Evolutionary conservation across 2,888 invertebrate species (phyloP).

Genomic region (Dioctria linearis): DNA sequence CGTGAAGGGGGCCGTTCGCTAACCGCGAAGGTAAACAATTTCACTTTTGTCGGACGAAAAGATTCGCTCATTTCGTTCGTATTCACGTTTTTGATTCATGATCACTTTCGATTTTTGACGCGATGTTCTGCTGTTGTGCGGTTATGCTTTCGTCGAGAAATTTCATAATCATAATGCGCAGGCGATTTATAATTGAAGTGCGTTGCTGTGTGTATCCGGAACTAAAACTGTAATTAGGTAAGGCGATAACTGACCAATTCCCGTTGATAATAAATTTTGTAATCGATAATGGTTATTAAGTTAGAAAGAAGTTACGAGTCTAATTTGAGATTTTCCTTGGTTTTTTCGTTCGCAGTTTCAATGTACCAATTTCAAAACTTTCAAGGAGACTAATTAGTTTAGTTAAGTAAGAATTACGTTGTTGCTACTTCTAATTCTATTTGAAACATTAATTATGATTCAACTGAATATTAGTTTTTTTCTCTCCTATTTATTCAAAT

Average conservation of each 20-base stretch:
- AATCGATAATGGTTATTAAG: conserved; percentile 4
- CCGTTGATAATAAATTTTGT: neutral
- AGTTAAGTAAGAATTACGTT: too few species aligned
- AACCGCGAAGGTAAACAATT: conserved; percentile 44
- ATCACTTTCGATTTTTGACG: conserved; percentile 48
- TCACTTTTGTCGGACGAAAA: conserved; percentile 45
- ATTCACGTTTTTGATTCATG: conserved; percentile 26
- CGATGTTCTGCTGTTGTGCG: neutral
- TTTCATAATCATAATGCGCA: conserved; percentile 48
- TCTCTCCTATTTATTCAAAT: too few species aligned
- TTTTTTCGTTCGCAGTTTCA: neutral
- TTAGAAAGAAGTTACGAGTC: neutral
- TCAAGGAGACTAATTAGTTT: too few species aligned
- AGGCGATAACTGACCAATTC: conserved; percentile 15
- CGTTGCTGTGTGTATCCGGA: conserved; percentile 34
- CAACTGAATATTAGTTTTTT: too few species aligned
- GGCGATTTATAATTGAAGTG: conserved; percentile 19
- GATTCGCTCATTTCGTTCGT: conserved; percentile 20
- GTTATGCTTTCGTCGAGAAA: conserved; percentile 34
- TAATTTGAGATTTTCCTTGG: neutral
- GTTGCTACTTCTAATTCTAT: too few species aligned
- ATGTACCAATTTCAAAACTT: too few species aligned
- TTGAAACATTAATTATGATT: too few species aligned
- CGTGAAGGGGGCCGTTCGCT: neutral
- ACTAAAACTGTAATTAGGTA: conserved; percentile 13